Base-by-base conservation (phyloP, 2,113 vertebrate genomes). In the Halichoerus grypus region DNA sequence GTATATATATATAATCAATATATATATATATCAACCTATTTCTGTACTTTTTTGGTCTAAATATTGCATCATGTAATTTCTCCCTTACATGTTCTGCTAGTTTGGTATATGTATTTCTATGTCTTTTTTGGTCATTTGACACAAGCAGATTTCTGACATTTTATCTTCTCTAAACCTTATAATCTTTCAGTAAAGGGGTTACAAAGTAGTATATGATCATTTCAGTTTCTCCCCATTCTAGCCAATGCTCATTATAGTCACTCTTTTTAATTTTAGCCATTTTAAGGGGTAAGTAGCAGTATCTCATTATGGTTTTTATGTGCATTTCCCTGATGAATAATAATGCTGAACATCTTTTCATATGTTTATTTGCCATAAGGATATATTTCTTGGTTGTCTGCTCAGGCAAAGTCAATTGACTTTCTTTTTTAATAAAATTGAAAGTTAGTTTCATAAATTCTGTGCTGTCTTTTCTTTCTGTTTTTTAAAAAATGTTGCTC, bases 361-460 rank as follows among this genome's bases (percentile, higher is more conserved):
- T 59, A 14, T 77, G 11, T 74, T 92, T 82, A 88, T 71, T 80
- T 92, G 16, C 13, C 76, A n/a, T 82, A 24, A 90, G 5, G 24
- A 28, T 76, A 24, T 53, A 26, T 13, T 76, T 59, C 49, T 92
- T 72, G 18, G 0, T 46, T 87, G 22, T 46, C n/a, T 42, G 1
- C n/a, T 76, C 24, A 39, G 51, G 53, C 21, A 36, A 91, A 72
- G 49, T 67, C 24, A 79, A 2, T 61, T 67, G 7, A 53, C 90
- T 89, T 94, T 42, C 21, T 94, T 57, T 55, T 7, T 72, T 71
- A 42, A n/a, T 74, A 76, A 59, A 94, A 10, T 53, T 83, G 2
- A 22, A 65, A 91, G 63, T 67, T 74, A 77, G 76, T 88, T 92
- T 88, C 88, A 42, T 81, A 91, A 79, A 72, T 53, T 69, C 21